These are phyloP conservation scores for Latrodectus hesperus DNA, from an alignment of 2,888 invertebrate species.

Conservation along the genomic window DNA sequence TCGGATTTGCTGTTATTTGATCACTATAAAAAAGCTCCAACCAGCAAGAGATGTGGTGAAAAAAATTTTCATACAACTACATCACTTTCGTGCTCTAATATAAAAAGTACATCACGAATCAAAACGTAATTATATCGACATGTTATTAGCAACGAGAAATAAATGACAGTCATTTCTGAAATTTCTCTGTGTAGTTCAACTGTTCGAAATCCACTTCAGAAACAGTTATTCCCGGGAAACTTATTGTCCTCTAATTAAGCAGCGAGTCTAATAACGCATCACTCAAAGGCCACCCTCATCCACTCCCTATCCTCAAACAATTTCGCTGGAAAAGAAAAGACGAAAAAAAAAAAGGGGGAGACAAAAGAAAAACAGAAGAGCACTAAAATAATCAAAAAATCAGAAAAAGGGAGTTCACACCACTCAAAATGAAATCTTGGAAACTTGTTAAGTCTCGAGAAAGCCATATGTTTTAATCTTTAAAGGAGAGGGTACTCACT, in stretches of 20 bases:
- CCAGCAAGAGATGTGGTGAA: too few relatives aligned
- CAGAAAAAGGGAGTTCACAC: conserved; percentile 19
- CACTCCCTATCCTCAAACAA: background rate
- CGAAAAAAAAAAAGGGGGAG: conserved; percentile 15
- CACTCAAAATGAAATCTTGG: conserved; percentile 69
- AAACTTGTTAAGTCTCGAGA: conserved; percentile 66
- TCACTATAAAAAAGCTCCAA: too few relatives aligned
- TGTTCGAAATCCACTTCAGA: background rate
- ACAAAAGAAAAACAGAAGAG: background rate
- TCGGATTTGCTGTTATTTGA: too few relatives aligned
- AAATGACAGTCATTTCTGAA: too few relatives aligned
- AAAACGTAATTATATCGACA: too few relatives aligned
- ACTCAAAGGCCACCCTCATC: conserved; percentile 23
- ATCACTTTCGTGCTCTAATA: too few relatives aligned
- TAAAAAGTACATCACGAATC: too few relatives aligned
- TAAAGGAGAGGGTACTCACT: conserved; percentile 17
- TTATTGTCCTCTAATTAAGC: conserved; percentile 64
- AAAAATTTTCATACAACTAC: too few relatives aligned
- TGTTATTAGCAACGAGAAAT: too few relatives aligned
- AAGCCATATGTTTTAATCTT: conserved; percentile 69
- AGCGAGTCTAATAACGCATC: conserved; percentile 58
- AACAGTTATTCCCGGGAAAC: conserved; percentile 8
- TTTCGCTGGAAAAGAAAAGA: conserved; percentile 7
- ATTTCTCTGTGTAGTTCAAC: too few relatives aligned
- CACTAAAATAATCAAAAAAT: conserved; percentile 1